Evolutionary conservation across 1,140 invertebrate genomes (phyloP).

Genomic region (fruit fly (Drosophila melanogaster)): Release_6_plus_ISO1_MT NC_004354.4:630501-631000

Average conservation of each 20-base stretch:
- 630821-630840: conserved; percentile 25
- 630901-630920: conserved; percentile 35
- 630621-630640: conserved; percentile 39
- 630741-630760: conserved; percentile 25
- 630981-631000: conserved; percentile 34
- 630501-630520: conserved; percentile 24
- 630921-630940: conserved; percentile 17
- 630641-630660: conserved; percentile 10
- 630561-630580: conserved; percentile 36
- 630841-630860: conserved; percentile 28
- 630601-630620: conserved; percentile 36
- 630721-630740: conserved; percentile 44
- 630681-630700: neutral
- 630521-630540: conserved; percentile 15
- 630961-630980: neutral
- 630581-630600: conserved; percentile 58
- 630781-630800: conserved; percentile 42
- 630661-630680: neutral
- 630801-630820: conserved; percentile 36
- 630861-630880: conserved; percentile 31
- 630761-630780: conserved; percentile 30
- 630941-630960: conserved; percentile 45
- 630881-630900: conserved; percentile 43
- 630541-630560: conserved; percentile 21
- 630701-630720: conserved; percentile 16